Evolutionary conservation across 2,797 vertebrate species (phyloP), one percentile per base, ranked within the genome.

Genomic region (Micrastur ruficollis): DNA sequence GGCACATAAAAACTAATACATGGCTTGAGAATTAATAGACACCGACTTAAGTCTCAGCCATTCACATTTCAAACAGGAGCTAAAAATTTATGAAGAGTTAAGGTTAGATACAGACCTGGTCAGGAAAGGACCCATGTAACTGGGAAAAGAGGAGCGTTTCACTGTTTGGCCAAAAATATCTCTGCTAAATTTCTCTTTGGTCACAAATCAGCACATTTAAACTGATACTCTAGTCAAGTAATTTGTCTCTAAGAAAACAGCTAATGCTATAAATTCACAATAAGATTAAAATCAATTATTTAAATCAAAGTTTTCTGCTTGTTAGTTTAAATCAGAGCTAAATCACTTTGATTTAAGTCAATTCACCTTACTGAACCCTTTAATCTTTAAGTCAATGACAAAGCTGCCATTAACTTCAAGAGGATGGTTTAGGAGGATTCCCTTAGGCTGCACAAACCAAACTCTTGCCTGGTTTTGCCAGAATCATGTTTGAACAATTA

Each of bases 281-380:
- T 91, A 91, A 89, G 89, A 95, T 90, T 89, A 34, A 92, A 95
- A 96, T 91, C 72, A 86, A 92, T 96, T 94, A 93, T 91, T 96
- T 86, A 95, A 95, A 95, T 91, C 38, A 62, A 93, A 92, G 78
- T 85, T 90, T 95, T 81, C 94, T 95, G 52, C 81, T 85, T 90
- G 56, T 73, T 94, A 59, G 29, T 90, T 92, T 93, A 92, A 94
- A 94, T 94, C 83, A 36, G 55, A 76, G 36, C 42, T 94, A 85
- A 81, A 95, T 53, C 83, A 65, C 56, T 95, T 84, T 58, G 85
- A 93, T 94, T 95, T 53, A 74, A 82, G 46, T 58, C 92, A 92
- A 65, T 92, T 90, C 88, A 95, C 94, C 83, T 85, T 58, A 36
- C 36, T 78, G 86, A 92, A 86, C 90, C 27, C 46, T 81, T 89